Evolutionary conservation across 2,797 vertebrate species (phyloP).

Genomic region (Onychomys torridus): DNA sequence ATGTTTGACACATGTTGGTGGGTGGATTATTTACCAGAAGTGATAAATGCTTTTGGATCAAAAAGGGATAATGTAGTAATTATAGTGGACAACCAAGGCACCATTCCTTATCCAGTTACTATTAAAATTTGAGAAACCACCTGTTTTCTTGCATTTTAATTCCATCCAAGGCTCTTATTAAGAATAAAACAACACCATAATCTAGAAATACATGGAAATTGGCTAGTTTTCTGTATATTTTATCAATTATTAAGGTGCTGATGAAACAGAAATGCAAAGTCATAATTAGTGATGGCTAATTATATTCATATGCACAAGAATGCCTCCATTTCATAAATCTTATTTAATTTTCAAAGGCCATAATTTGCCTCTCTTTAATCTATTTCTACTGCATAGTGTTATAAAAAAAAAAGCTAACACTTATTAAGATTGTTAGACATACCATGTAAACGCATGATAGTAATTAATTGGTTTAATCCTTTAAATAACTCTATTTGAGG

Average conservation of each 20-base stretch:
- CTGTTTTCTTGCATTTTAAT: constrained; percentile 48
- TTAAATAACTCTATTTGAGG: neutral
- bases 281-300: neutral
- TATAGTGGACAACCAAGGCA: constrained; percentile 35
- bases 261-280: neutral
- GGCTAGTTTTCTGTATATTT: neutral
- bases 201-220: neutral
- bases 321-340: neutral
- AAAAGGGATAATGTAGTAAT: constrained; percentile 64
- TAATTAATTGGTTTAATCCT: constrained; percentile 37
- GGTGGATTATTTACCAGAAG: constrained; percentile 44
- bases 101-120: constrained; percentile 44
- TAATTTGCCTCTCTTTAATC: constrained; percentile 11
- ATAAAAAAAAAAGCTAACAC: constrained; percentile 2
- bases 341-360: constrained; percentile 37
- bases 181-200: constrained; percentile 4
- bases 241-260: constrained; percentile 20
- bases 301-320: neutral
- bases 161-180: constrained; percentile 1
- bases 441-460: neutral
- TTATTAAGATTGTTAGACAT: neutral
- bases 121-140: constrained; percentile 54
- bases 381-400: neutral
- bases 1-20: constrained; percentile 50
- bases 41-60: constrained; percentile 52